Evolutionary conservation across 2,888 invertebrate species (phyloP).

Genomic region (Lithophane socia): DNA sequence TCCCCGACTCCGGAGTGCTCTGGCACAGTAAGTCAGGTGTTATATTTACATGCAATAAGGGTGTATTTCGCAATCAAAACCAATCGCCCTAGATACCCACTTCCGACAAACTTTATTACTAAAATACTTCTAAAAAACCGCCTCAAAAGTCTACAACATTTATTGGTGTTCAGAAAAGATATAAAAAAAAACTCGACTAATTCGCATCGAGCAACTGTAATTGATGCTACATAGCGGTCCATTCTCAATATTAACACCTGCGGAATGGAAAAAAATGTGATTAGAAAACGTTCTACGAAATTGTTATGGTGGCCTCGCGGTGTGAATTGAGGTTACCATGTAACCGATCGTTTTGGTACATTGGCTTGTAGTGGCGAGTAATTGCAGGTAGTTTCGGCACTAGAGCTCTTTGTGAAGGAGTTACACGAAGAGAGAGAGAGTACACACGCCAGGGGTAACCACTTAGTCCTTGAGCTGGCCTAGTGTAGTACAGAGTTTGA

Average conservation of each 20-base stretch:
- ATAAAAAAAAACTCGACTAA: constrained; percentile 45
- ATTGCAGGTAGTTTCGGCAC: constrained; percentile 2
- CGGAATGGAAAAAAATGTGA: constrained; percentile 62
- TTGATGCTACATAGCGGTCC: constrained; percentile 75
- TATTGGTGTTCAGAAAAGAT: constrained; percentile 36
- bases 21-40: background rate
- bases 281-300: constrained; percentile 58
- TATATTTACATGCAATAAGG: background rate
- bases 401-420: background rate
- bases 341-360: constrained; percentile 48
- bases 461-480: background rate
- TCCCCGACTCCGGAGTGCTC: background rate
- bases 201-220: constrained; percentile 67
- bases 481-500: background rate
- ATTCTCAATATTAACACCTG: constrained; percentile 71
- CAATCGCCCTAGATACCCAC: constrained; percentile 3
- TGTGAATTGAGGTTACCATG: constrained; percentile 58
- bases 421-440: too few relatives aligned
- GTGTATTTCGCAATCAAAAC: background rate
- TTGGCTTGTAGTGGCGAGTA: constrained; percentile 8
- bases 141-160: constrained; percentile 12
- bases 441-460: background rate
- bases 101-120: constrained; percentile 17
- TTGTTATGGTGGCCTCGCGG: constrained; percentile 45
- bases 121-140: constrained; percentile 1